These are phyloP conservation scores for Syngnathus rostellatus DNA, from an alignment of 2,797 vertebrate genomes.

Conservation along the genomic window DNA sequence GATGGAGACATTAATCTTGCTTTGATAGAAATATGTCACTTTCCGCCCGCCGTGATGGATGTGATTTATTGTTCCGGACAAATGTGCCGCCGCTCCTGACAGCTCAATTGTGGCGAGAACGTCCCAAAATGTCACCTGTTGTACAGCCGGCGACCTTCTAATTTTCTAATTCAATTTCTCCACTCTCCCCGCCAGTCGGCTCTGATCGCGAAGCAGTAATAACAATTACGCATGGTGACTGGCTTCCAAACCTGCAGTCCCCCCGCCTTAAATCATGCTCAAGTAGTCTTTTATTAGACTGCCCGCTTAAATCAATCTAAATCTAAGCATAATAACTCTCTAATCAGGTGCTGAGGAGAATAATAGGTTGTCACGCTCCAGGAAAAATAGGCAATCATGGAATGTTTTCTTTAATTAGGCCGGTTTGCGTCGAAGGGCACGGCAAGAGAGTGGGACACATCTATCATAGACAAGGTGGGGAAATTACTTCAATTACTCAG, in stretches of 20 bases:
- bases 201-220: constrained; percentile 70
- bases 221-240: constrained; percentile 83
- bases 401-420: constrained; percentile 99
- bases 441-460: constrained; percentile 86
- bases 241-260: constrained; percentile 88
- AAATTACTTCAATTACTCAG: constrained; percentile 95
- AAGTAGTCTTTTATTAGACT: constrained; percentile 96
- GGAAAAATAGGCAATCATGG: constrained; percentile 99
- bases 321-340: constrained; percentile 98
- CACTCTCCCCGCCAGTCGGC: constrained; percentile 39
- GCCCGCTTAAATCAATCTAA: constrained; percentile 99
- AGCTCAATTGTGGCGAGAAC: constrained; percentile 66
- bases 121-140: constrained; percentile 86
- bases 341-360: constrained; percentile 99
- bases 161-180: constrained; percentile 71
- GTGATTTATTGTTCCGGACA: constrained; percentile 87
- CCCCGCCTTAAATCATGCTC: constrained; percentile 83
- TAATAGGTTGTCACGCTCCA: constrained; percentile 99
- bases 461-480: constrained; percentile 97
- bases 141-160: constrained; percentile 68
- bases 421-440: constrained; percentile 90
- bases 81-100: constrained; percentile 69
- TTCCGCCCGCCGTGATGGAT: constrained; percentile 75
- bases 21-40: constrained; percentile 83
- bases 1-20: constrained; percentile 86